Conservation (phyloP, 2,797 vertebrate species). For the Hippoglossus hippoglossus region DNA sequence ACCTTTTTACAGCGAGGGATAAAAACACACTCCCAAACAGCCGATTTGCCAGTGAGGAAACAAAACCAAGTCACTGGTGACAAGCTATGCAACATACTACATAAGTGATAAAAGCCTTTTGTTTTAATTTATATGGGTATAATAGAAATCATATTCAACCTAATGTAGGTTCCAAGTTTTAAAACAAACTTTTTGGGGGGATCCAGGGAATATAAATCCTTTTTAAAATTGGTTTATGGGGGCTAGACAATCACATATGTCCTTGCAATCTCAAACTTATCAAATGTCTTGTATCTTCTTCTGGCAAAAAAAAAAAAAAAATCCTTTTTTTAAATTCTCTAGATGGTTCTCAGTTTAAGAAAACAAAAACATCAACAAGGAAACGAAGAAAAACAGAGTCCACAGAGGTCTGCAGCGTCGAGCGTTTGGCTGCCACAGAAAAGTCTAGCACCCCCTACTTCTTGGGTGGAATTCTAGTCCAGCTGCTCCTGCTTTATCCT, state of each 20-base stretch:
- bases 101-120: slow-evolving; percentile 67
- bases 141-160: slow-evolving; percentile 79
- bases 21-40: slow-evolving; percentile 47
- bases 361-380: slow-evolving; percentile 77
- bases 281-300: slow-evolving; percentile 78
- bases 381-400: slow-evolving; percentile 76
- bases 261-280: slow-evolving; percentile 78
- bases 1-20: slow-evolving; percentile 66
- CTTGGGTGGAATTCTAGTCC: slow-evolving; percentile 88
- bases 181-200: slow-evolving; percentile 86
- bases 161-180: slow-evolving; percentile 87
- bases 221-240: slow-evolving; percentile 66
- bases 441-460: slow-evolving; percentile 79
- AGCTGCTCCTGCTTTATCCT: slow-evolving; percentile 99
- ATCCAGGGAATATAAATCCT: slow-evolving; percentile 78
- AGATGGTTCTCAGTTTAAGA: slow-evolving; percentile 77
- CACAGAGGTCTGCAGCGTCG: slow-evolving; percentile 71
- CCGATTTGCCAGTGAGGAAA: slow-evolving; percentile 63
- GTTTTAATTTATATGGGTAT: slow-evolving; percentile 57
- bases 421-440: slow-evolving; percentile 73
- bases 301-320: slow-evolving; percentile 68
- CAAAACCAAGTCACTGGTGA: slow-evolving; percentile 63
- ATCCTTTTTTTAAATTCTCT: slow-evolving; percentile 64
- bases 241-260: slow-evolving; percentile 81
- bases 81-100: slow-evolving; percentile 68